phyloP scores from a whole-genome alignment of 2,888 invertebrate species.

The Andrena bicolor region DNA sequence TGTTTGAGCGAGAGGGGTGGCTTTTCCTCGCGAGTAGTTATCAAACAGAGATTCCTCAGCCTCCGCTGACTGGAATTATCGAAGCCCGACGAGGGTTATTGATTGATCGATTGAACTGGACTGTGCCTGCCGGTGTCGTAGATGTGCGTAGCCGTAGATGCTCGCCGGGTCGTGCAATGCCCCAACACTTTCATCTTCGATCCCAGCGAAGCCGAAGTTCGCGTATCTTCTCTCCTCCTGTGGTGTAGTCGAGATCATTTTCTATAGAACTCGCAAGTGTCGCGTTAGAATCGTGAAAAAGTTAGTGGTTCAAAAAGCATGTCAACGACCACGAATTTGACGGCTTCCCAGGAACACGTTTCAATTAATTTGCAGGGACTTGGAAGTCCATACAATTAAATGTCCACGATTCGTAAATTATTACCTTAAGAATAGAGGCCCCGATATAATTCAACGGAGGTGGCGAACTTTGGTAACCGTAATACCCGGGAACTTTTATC shows the following conservation, averaged over 20 bases:
- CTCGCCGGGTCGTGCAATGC: background rate
- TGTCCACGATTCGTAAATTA: background rate
- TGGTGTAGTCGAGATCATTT: background rate
- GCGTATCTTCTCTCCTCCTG: background rate
- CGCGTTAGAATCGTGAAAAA: background rate
- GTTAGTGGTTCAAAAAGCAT: background rate
- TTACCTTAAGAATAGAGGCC: background rate
- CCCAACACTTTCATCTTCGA: constrained; percentile 27
- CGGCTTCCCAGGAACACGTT: constrained; percentile 6
- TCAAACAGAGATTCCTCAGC: background rate
- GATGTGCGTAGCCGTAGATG: constrained; percentile 35
- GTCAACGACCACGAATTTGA: background rate
- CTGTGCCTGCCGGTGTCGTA: constrained; percentile 14
- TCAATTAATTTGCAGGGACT: background rate
- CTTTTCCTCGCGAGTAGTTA: background rate
- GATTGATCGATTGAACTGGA: constrained; percentile 53
- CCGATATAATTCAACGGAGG: background rate
- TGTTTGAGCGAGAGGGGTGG: background rate
- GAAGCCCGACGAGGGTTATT: constrained; percentile 27
- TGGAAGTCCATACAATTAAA: background rate
- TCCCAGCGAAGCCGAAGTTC: background rate
- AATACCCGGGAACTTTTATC: constrained; percentile 13
- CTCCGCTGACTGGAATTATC: background rate
- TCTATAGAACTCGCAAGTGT: no score
- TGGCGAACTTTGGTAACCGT: no score